These are phyloP conservation scores for Cryptocephalus moraei DNA, from an alignment of 2,888 invertebrate genomes.

Conservation along the genomic window DNA sequence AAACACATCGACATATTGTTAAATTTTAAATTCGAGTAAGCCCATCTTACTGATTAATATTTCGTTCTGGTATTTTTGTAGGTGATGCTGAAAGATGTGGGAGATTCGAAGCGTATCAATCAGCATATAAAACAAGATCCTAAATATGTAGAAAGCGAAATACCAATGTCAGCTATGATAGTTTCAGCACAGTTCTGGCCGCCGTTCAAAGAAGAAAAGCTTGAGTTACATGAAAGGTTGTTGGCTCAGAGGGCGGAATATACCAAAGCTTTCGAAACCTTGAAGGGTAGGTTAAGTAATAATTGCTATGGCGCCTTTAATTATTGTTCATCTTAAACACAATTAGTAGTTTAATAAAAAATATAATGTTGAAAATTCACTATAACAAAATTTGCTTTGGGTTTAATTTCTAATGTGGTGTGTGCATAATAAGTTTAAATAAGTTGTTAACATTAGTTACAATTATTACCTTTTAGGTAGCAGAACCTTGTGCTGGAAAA, in stretches of 20 bases:
- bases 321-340: too few relatives aligned
- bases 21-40: neutral
- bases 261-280: conserved; percentile 80
- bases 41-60: neutral
- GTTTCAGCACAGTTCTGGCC: conserved; percentile 99
- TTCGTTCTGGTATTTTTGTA: conserved; percentile 54
- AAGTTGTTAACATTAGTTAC: too few relatives aligned
- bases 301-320: too few relatives aligned
- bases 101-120: conserved; percentile 91
- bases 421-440: too few relatives aligned
- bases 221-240: conserved; percentile 74
- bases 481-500: conserved; percentile 87
- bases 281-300: conserved; percentile 42
- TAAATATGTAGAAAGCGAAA: conserved; percentile 39
- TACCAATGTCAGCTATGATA: conserved; percentile 74
- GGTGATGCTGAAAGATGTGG: conserved; percentile 89
- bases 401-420: too few relatives aligned
- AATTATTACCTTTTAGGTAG: too few relatives aligned
- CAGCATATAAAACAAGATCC: conserved; percentile 69
- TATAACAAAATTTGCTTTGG: too few relatives aligned
- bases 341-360: too few relatives aligned
- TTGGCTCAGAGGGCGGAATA: conserved; percentile 74
- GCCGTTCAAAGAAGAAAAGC: conserved; percentile 85
- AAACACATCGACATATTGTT: neutral
- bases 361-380: too few relatives aligned